Conservation (phyloP, 1,140 invertebrate species). For the Trachelipus rathkii region DNA sequence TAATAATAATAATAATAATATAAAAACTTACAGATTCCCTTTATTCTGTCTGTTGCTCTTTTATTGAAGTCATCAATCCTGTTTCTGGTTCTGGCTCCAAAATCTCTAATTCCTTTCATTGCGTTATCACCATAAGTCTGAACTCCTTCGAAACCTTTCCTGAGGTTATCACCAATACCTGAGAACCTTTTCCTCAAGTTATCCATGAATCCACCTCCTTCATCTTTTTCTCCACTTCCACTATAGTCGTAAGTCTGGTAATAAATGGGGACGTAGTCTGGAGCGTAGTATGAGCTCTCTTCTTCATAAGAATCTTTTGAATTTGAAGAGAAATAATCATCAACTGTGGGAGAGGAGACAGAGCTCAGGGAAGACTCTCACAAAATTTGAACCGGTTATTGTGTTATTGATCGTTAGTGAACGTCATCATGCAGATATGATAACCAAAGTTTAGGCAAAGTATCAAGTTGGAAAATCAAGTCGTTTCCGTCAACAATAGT, state of each 20-base stretch:
- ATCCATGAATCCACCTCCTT: background rate
- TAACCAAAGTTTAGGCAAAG: too few relatives aligned
- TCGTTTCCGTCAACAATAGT: too few relatives aligned
- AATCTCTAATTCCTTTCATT: background rate
- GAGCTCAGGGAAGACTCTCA: too few relatives aligned
- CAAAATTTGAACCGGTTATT: too few relatives aligned
- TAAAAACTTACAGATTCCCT: background rate
- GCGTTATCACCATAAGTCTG: background rate
- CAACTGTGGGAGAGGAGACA: background rate
- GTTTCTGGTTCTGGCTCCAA: background rate
- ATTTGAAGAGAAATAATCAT: background rate
- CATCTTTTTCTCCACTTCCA: background rate
- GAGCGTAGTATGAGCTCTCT: background rate
- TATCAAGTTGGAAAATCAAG: too few relatives aligned
- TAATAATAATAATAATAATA: too few relatives aligned
- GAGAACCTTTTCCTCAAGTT: background rate
- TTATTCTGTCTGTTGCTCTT: background rate
- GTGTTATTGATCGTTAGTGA: too few relatives aligned
- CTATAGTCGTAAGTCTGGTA: background rate
- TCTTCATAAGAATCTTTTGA: background rate
- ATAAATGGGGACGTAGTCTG: background rate
- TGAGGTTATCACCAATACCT: background rate
- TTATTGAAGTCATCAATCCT: background rate
- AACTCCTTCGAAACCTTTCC: background rate
- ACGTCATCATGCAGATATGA: too few relatives aligned